A percentile compares a stretch with the other conserved stretches of the same genome.
phyloP scores from a whole-genome alignment of 2,113 vertebrate species.

The Forbesichthys papilliferus region DNA sequence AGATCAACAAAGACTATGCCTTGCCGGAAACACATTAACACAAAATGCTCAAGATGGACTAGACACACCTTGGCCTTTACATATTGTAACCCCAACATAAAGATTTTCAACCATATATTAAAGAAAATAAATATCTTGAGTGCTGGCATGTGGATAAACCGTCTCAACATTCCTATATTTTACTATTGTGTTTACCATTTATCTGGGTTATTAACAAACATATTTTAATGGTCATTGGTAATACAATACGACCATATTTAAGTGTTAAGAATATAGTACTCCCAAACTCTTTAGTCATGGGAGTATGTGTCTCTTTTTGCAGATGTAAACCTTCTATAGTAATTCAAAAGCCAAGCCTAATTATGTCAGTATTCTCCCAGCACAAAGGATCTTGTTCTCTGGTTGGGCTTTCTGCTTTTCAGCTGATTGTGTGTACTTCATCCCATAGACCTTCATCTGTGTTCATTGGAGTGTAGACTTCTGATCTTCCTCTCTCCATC shows the following conservation, averaged over 20 bases:
- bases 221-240: too few relatives aligned
- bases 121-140: too few relatives aligned
- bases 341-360: conserved; percentile 44
- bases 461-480: conserved; percentile 38
- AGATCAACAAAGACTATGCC: neutral
- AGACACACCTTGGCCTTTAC: neutral
- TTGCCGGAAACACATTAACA: neutral
- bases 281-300: conserved; percentile 23
- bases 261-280: conserved; percentile 21
- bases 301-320: conserved; percentile 33
- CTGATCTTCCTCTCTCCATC: neutral
- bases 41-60: too few relatives aligned
- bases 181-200: too few relatives aligned
- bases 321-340: conserved; percentile 35
- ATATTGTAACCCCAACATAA: neutral
- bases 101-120: neutral
- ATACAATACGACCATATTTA: too few relatives aligned
- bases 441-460: conserved; percentile 43
- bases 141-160: too few relatives aligned
- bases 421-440: conserved; percentile 45
- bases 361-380: conserved; percentile 48
- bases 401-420: conserved; percentile 37
- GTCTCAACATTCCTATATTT: too few relatives aligned
- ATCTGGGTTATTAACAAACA: too few relatives aligned
- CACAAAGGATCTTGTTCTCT: conserved; percentile 33